Base-by-base conservation (phyloP, 2,113 vertebrate species). In the Pachycephala philippinensis region DNA sequence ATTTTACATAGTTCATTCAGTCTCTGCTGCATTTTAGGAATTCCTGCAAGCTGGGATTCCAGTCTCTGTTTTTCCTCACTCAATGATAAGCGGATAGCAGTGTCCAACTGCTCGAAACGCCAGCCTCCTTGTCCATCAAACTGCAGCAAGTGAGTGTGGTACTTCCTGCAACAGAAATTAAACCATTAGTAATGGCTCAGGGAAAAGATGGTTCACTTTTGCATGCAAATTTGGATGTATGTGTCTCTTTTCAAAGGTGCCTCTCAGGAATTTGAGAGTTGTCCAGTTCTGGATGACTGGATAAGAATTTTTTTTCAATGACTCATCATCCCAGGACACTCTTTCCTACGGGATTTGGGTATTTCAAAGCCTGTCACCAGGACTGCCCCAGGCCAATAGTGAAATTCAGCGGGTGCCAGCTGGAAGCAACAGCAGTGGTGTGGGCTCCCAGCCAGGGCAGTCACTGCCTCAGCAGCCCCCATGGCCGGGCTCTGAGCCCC, bases 11-110 rank as follows among this genome's bases (percentile, higher is more conserved):
- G 99, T 98, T 99, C 99, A 45, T 99, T 98, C 89, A 99, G 98
- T 97, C 99, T 99, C 93, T 98, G 98, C 91, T 99, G 99, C 99
- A 99, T 99, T 98, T 99, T 98, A 93, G 99, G 99, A 96, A 99
- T 98, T 90, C 99, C 99, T 42, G 99, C 99, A 66, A 99, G 99
- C 81, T 99, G 99, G 52, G 99, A 97, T 97, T 99, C 99, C 56
- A 99, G 98, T 80, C 99, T 99, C 96, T 99, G 99, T 90, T 99
- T 99, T 96, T 99, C 99, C 97, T 99, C 99, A 33, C 99, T 99
- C 91, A 99, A 90, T 20, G 99, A 98, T 89, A 99, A 98, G 50
- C 99, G 99, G 28, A 99, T 99, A 22, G 99, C 99, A 3, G 98
- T 99, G 97, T 99, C 99, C 98, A 99, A 76, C 95, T 99, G 98